Conservation (phyloP, 2,888 invertebrate genomes). For the Phaedon cochleariae region DNA sequence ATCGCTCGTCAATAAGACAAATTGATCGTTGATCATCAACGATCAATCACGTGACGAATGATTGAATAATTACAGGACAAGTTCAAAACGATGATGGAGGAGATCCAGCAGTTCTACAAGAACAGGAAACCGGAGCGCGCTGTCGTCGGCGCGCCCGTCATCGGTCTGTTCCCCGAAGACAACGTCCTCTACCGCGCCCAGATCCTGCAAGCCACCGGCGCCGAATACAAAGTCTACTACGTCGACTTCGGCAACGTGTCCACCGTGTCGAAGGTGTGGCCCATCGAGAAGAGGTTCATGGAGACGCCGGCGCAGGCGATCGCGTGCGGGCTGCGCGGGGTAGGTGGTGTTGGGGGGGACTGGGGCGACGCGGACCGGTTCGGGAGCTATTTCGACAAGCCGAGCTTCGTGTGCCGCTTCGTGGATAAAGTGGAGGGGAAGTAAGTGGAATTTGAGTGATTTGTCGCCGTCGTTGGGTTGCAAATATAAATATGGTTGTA, state of each 20-base stretch:
- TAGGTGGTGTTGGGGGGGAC: constrained; percentile 67
- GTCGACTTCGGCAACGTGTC: constrained; percentile 81
- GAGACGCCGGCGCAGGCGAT: constrained; percentile 76
- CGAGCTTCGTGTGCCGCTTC: constrained; percentile 69
- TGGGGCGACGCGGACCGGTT: constrained; percentile 69
- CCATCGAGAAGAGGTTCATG: constrained; percentile 72
- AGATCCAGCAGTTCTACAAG: constrained; percentile 74
- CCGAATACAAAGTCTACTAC: constrained; percentile 66
- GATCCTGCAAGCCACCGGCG: constrained; percentile 64
- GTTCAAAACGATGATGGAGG: constrained; percentile 75
- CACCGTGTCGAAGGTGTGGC: constrained; percentile 74
- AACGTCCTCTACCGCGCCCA: constrained; percentile 76
- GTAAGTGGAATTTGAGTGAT: constrained; percentile 53
- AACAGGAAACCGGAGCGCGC: constrained; percentile 56
- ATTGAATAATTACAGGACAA: no score
- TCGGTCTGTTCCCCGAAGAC: constrained; percentile 77
- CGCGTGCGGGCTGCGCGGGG: constrained; percentile 71
- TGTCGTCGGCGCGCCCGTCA: constrained; percentile 70
- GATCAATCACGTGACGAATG: no score
- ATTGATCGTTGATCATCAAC: constrained; percentile 9
- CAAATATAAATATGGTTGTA: no score
- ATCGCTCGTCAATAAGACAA: no score
- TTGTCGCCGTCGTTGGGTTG: no score
- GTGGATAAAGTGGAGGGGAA: constrained; percentile 63
- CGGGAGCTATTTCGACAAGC: constrained; percentile 70